Evolutionary conservation across 2,797 vertebrate species (phyloP), one percentile per base, ranked within the genome.

Genomic region (Ficedula albicollis): DNA sequence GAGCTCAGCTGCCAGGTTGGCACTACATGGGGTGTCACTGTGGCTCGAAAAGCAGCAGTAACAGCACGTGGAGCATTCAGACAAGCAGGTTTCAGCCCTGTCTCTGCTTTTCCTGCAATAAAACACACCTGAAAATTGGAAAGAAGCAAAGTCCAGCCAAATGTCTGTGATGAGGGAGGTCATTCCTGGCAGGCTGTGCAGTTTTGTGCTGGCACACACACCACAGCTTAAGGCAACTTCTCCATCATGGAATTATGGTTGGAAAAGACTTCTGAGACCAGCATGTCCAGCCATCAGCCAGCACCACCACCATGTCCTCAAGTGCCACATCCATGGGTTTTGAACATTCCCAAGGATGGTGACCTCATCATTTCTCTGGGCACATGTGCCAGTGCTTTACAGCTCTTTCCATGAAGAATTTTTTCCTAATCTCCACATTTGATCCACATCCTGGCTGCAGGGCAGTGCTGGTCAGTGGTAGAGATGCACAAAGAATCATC

Each of bases 1-100:
- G 91, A 97, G 58, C 54, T 86, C 79, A 78, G 85, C 82, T 94
- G 83, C 87, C 79, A 81, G 68, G 62, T 88, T 95, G 91, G 91
- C 89, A 78, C 89, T 88, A 44, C 46, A 21, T 54, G 55, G 51
- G 30, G n/a, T 69, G 73, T 90, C 76, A 77, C 82, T 66, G 87
- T n/a, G 64, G 46, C 73, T 87, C 17, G 0, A 72, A 64, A 29
- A 90, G 64, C 66, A 83, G 29, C 41, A 0, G 0, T 89, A 93
- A 36, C 41, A 60, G 64, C 18, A 54, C 0, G 2, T 54, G 83
- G 54, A 86, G 32, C 27, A 46, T 62, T 85, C 84, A 87, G 64
- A 52, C 34, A 64, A 68, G 30, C 30, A 68, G 55, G 12, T 59
- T 74, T 48, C 54, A 15, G 38, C 20, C 55, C 58, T 41, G 32